A percentile compares a stretch with the other conserved stretches of the same genome.
phyloP scores from a whole-genome alignment of 2,113 vertebrate genomes.

The Tor tambroides region DNA sequence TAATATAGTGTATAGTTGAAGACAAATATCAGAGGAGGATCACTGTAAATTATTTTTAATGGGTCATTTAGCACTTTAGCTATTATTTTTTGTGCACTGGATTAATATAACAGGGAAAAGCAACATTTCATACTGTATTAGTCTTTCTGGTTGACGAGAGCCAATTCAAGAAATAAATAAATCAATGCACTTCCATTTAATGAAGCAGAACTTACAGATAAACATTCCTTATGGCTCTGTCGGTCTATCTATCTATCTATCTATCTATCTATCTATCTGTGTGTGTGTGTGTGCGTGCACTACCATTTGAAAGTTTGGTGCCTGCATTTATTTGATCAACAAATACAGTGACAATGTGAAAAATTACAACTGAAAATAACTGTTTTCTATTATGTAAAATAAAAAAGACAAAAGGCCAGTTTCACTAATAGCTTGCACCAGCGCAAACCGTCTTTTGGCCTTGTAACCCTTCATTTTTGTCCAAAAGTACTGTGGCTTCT shows the following conservation, averaged over 20 bases:
- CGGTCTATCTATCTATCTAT: no score
- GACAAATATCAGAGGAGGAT: conserved; percentile 16
- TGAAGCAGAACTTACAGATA: background rate
- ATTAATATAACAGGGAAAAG: background rate
- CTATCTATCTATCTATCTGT: no score
- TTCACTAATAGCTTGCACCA: no score
- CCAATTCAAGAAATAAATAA: background rate
- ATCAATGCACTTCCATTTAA: background rate
- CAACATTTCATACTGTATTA: background rate
- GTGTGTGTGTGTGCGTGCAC: no score
- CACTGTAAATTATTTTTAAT: background rate
- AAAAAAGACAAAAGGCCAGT: no score
- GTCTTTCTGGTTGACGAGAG: background rate
- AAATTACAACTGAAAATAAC: no score
- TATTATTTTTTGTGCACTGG: background rate
- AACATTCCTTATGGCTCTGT: background rate
- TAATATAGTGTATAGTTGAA: conserved; percentile 24
- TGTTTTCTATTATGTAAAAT: no score
- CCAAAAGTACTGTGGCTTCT: no score
- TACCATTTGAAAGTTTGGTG: no score
- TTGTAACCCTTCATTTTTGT: no score
- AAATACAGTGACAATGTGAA: background rate
- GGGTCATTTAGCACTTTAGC: background rate
- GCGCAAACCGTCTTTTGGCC: no score
- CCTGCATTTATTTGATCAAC: background rate